These are phyloP conservation scores for Chaetogeoica ovagalla DNA, from an alignment of 2,888 invertebrate species.

Conservation along the genomic window DNA sequence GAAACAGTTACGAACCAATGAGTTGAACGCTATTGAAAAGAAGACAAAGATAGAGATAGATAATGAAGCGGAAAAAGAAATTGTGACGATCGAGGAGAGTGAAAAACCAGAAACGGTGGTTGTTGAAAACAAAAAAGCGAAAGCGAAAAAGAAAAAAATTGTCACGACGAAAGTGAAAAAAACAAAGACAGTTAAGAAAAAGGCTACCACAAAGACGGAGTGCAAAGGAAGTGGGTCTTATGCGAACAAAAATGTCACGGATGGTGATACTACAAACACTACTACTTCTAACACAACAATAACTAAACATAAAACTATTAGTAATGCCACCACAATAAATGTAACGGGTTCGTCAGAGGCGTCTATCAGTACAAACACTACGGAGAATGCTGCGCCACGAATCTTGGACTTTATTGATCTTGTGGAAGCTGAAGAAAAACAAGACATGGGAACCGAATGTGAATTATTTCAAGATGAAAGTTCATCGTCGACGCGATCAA, in stretches of 20 bases:
- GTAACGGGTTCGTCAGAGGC: not conserved
- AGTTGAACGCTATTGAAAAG: not conserved
- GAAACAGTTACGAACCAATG: not conserved
- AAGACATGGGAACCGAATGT: not conserved
- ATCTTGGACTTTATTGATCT: not conserved
- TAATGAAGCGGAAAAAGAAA: not conserved
- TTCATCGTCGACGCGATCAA: not conserved
- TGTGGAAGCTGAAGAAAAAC: not conserved
- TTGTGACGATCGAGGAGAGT: not conserved
- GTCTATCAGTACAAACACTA: not conserved
- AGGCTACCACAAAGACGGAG: not conserved
- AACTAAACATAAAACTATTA: not conserved
- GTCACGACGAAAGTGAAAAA: not conserved
- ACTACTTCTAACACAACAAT: not conserved
- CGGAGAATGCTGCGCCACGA: not conserved
- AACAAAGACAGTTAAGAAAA: not conserved
- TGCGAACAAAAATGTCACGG: not conserved
- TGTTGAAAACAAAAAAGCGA: not conserved
- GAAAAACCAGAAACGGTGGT: too few species aligned
- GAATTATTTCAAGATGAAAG: not conserved
- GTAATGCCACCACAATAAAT: not conserved
- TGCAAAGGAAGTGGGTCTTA: not conserved
- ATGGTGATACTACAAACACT: not conserved
- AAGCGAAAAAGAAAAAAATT: not conserved
- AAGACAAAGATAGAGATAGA: not conserved